Conservation (phyloP, 2,888 invertebrate species). For the Arrhopalites spinosus region DNA sequence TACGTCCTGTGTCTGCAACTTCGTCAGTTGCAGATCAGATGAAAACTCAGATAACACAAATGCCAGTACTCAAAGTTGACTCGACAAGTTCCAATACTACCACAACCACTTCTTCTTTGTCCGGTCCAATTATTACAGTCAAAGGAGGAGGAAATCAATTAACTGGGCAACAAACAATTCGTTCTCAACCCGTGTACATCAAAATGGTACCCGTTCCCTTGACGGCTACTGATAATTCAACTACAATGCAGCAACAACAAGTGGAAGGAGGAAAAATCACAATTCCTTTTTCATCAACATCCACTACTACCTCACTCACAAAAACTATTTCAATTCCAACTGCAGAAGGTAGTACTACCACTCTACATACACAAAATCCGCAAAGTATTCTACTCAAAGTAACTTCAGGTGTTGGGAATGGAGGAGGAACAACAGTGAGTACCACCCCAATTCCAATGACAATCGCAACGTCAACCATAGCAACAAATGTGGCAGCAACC, state of each 20-base stretch:
- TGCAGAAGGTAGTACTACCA: neutral
- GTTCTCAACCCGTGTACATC: slow-evolving; percentile 27
- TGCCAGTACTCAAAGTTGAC: neutral
- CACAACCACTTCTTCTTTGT: slow-evolving; percentile 1
- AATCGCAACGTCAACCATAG: slow-evolving; percentile 1
- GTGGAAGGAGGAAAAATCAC: neutral
- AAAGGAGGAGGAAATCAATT: neutral
- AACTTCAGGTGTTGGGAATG: neutral
- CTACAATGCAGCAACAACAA: neutral
- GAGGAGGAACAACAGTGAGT: neutral
- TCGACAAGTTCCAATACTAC: slow-evolving; percentile 14
- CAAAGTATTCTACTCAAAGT: neutral
- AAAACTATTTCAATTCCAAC: neutral
- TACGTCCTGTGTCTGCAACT: slow-evolving; percentile 11
- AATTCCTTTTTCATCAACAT: neutral
- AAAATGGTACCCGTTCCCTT: slow-evolving; percentile 36
- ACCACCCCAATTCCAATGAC: neutral
- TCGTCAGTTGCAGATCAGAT: neutral
- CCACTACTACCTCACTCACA: neutral
- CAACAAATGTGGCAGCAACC: neutral
- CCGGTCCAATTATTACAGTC: no score
- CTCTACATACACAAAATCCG: neutral
- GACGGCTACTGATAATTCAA: neutral
- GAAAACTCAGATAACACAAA: neutral
- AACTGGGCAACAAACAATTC: neutral